Base-by-base conservation (phyloP, 2,113 vertebrate genomes). In the Noctilio leporinus region DNA sequence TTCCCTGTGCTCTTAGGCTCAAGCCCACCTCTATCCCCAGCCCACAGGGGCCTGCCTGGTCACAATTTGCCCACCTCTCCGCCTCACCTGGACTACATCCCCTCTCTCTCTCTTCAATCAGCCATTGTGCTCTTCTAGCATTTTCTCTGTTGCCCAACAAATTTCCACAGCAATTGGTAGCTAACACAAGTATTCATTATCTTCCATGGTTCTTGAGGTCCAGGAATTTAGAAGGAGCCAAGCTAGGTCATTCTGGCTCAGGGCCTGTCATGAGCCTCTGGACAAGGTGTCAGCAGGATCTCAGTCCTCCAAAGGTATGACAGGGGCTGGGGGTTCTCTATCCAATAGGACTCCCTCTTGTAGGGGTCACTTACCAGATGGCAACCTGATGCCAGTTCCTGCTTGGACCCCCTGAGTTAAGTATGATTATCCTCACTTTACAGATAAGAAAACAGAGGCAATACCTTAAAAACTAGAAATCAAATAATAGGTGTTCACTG, bases 71-170 rank as follows among this genome's bases (percentile, higher is more conserved):
- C 35, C 33, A 35, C 9, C 49, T 70, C 43, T 51, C 38, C 5
- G 10, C 38, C 59, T 57, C 53, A 19, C 49, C 16, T 43, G 59
- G 35, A 8, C 65, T 19, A 0, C 16, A 57, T 5, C 55, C 40
- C 12, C 40, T 53, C 38, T 62, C 11, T n/a, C 73, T 49, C 55
- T 57, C 17, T 33, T 65, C 72, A 77, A 59, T 78, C 22, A 9
- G 53, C 72, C 64, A 55, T 26, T 53, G 73, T 72, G 28, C 24
- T 30, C 30, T 19, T 83, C 43, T 28, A 53, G 55, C 75, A n/a
- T 82, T 65, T 86, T 86, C 45, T 93, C 89, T 84, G 40, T 55
- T 96, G 72, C 28, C 26, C 47, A 90, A 97, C 53, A 49, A 62
- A 76, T 28, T 86, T 62, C 69, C 91, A 65, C 73, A 80, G 64